phyloP scores from a whole-genome alignment of 2,888 invertebrate genomes.

The Lottia scabra region DNA sequence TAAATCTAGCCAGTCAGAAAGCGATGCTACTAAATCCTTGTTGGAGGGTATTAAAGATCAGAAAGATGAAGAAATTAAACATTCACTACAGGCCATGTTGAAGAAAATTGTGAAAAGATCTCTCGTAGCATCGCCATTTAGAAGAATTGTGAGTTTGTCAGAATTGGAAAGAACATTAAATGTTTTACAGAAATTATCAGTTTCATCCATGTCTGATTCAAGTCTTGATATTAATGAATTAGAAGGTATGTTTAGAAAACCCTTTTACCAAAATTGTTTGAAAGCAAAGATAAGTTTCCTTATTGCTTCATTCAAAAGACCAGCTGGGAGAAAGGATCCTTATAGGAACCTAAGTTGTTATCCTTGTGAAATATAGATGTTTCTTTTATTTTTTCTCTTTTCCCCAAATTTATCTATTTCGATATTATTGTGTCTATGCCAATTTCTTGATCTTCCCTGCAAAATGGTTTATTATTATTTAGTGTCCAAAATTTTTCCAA shows the following conservation, averaged over 20 bases:
- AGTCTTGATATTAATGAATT: constrained; percentile 64
- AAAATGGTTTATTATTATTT: too few relatives aligned
- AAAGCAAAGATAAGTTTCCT: too few relatives aligned
- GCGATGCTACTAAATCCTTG: constrained; percentile 40
- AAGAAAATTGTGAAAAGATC: constrained; percentile 63
- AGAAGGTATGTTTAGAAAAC: constrained; percentile 44
- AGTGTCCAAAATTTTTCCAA: too few relatives aligned
- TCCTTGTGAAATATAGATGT: too few relatives aligned
- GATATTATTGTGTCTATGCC: too few relatives aligned
- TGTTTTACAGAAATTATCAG: constrained; percentile 60
- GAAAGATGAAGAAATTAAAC: constrained; percentile 55
- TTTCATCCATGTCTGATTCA: constrained; percentile 68
- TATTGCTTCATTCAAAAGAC: too few relatives aligned
- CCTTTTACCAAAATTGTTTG: too few relatives aligned
- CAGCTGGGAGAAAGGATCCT: too few relatives aligned
- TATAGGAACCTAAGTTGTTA: too few relatives aligned
- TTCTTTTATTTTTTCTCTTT: too few relatives aligned
- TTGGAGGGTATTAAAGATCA: constrained; percentile 50
- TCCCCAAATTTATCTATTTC: too few relatives aligned
- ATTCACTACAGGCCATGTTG: constrained; percentile 58
- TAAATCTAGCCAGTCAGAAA: constrained; percentile 56
- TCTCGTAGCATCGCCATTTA: constrained; percentile 58
- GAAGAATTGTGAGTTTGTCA: constrained; percentile 57
- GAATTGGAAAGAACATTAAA: constrained; percentile 67
- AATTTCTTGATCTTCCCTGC: too few relatives aligned